Base-by-base conservation (phyloP, 1,140 invertebrate genomes). In the Pteromalus puparum region DNA sequence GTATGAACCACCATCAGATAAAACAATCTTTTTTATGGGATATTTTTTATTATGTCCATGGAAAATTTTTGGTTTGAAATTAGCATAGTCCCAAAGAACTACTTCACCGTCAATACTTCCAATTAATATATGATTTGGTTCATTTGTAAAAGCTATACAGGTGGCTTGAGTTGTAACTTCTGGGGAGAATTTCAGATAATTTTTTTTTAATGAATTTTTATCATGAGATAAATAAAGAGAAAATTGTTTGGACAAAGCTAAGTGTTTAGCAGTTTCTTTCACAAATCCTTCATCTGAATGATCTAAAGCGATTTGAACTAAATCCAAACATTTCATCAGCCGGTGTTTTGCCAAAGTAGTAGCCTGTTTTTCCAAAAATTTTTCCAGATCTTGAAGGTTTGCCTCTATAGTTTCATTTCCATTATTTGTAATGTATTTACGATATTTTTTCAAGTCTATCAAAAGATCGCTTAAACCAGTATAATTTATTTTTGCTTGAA, bases 401-500 rank as follows among this genome's bases (percentile, higher is more conserved):
- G 38, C 77, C 85, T 91, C 74, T 83, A 86, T 28, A 3, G 24
- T 68, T 74, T 88, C 72, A 78, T 89, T 74, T 42, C 83, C 48
- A 76, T 90, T 74, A n/a, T 87, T 85, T 0, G 90, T 92, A 84
- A 95, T 95, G 48, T 93, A 91, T 21, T 89, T 84, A 83, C 87
- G 88, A 87, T 95, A 96, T 74, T 93, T 94, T 65, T 91, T 90
- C n/a, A 95, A 90, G 90, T 95, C 94, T 10, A 93, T 91, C 28
- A 95, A 87, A 2, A 95, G 89, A 90, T 95, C 94, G 24, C 91
- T 92, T 21, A 95, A 90, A 28, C 94, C 94, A 70, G 92, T 92
- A 10, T 93, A 88, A 28, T 91, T 90, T 72, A 96, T 93, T 90
- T 96, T 96, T 70, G 94, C 92, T 84, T 94, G 93, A 15, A 96